Conservation (phyloP, 2,797 vertebrate genomes). For the Eulemur albifrons region DNA sequence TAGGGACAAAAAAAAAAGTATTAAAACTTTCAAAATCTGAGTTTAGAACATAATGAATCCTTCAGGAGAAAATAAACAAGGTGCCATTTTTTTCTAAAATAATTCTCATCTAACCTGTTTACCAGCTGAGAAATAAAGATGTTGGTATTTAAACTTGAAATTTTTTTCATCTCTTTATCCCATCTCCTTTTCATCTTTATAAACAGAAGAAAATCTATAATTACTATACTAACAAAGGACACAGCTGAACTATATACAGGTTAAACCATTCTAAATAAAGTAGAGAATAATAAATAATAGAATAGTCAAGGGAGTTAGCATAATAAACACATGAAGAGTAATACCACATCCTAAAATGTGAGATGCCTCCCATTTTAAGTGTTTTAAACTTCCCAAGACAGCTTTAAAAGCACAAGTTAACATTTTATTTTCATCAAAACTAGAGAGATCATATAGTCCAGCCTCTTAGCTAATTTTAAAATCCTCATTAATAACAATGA, state of each 20-base stretch:
- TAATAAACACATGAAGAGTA: slow-evolving; percentile 69
- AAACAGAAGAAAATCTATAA: slow-evolving; percentile 70
- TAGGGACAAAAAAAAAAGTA: not conserved
- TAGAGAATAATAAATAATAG: slow-evolving; percentile 75
- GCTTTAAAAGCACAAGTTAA: not conserved
- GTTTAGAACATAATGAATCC: slow-evolving; percentile 26
- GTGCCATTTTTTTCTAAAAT: not conserved
- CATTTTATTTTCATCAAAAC: slow-evolving; percentile 15
- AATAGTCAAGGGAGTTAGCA: slow-evolving; percentile 55
- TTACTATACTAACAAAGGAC: slow-evolving; percentile 74
- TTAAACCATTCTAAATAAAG: slow-evolving; percentile 71
- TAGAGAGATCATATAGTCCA: not conserved
- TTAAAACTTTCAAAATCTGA: slow-evolving; percentile 24
- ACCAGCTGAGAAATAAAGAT: slow-evolving; percentile 52
- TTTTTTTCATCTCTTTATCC: slow-evolving; percentile 12
- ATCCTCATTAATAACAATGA: not conserved
- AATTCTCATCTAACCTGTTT: slow-evolving; percentile 49
- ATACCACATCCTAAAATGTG: not conserved
- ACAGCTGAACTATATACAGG: slow-evolving; percentile 58
- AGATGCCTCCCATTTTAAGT: slow-evolving; percentile 19
- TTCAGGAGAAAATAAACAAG: slow-evolving; percentile 55
- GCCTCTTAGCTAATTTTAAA: not conserved
- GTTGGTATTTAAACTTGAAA: slow-evolving; percentile 52
- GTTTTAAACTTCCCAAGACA: slow-evolving; percentile 44
- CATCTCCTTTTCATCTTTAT: slow-evolving; percentile 68